Evolutionary conservation across 2,113 vertebrate species (phyloP).

Genomic region (Grantiella picta): DNA sequence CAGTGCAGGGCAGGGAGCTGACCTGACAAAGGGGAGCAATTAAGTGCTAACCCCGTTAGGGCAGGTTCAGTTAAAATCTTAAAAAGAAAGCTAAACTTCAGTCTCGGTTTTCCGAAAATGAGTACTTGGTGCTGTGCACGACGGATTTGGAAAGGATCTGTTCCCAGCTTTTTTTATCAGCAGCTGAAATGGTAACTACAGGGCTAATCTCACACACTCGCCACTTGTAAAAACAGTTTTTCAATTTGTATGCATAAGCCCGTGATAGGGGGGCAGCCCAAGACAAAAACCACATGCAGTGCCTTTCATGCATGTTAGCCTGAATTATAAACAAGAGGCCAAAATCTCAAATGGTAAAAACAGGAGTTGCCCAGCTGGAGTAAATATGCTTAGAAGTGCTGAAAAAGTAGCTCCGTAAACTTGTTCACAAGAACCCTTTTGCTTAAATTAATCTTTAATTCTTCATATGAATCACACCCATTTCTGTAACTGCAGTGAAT

Average conservation of each 20-base stretch:
- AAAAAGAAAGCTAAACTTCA: not conserved
- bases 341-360: slow-evolving; percentile 22
- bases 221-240: slow-evolving; percentile 54
- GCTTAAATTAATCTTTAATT: not conserved
- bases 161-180: slow-evolving; percentile 2
- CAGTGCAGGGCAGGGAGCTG: not conserved
- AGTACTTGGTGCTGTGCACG: not conserved
- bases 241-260: slow-evolving; percentile 24
- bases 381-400: not conserved
- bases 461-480: not conserved
- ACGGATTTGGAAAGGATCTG: not conserved
- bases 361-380: slow-evolving; percentile 34
- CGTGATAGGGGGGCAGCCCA: slow-evolving; percentile 19
- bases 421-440: not conserved
- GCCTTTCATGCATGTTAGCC: slow-evolving; percentile 44
- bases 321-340: slow-evolving; percentile 43
- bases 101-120: not conserved
- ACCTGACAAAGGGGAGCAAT: not conserved
- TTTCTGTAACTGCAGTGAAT: not conserved
- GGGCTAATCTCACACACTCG: slow-evolving; percentile 38
- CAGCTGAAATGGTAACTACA: slow-evolving; percentile 29
- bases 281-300: slow-evolving; percentile 51
- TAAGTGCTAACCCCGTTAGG: not conserved
- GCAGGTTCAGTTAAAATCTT: not conserved
- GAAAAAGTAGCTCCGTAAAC: not conserved